A percentile compares a stretch with the other conserved stretches of the same genome.
phyloP scores from a whole-genome alignment of 2,888 invertebrate species.

The Trissoscelio sp. region DNA sequence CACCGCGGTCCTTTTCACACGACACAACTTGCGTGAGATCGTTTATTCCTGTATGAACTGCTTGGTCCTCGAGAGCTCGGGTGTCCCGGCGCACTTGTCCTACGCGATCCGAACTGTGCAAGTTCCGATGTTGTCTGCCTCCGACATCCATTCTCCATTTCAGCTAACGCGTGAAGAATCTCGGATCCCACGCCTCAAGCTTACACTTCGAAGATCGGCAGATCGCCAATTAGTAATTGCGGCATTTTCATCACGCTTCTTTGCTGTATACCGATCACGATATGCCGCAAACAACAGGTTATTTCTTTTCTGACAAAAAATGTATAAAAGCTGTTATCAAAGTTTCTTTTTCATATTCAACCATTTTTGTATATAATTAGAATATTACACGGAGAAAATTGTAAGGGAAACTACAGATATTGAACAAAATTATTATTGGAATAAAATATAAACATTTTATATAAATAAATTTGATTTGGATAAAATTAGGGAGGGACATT shows the following conservation, averaged over 20 bases:
- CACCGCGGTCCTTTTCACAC: constrained; percentile 66
- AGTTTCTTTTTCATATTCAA: no score
- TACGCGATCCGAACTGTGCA: constrained; percentile 57
- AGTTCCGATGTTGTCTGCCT: constrained; percentile 58
- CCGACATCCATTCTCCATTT: constrained; percentile 79
- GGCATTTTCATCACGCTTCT: constrained; percentile 32
- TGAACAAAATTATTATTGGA: no score
- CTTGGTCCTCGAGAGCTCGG: constrained; percentile 65
- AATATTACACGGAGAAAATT: no score
- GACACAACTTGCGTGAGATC: constrained; percentile 67
- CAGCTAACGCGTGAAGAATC: constrained; percentile 68
- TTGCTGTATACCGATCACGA: constrained; percentile 17
- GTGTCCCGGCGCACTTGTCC: constrained; percentile 68
- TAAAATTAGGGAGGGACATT: no score
- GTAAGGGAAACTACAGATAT: no score
- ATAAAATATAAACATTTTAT: no score
- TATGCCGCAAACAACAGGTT: background rate
- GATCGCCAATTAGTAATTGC: constrained; percentile 63
- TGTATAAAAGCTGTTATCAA: no score
- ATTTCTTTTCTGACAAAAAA: background rate
- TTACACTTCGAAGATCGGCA: constrained; percentile 62
- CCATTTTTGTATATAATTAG: no score
- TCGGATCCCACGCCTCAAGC: constrained; percentile 62
- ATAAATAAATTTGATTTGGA: no score
- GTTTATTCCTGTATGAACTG: constrained; percentile 62